Conservation (phyloP, 2,888 invertebrate species). For the Tinea trinotella region DNA sequence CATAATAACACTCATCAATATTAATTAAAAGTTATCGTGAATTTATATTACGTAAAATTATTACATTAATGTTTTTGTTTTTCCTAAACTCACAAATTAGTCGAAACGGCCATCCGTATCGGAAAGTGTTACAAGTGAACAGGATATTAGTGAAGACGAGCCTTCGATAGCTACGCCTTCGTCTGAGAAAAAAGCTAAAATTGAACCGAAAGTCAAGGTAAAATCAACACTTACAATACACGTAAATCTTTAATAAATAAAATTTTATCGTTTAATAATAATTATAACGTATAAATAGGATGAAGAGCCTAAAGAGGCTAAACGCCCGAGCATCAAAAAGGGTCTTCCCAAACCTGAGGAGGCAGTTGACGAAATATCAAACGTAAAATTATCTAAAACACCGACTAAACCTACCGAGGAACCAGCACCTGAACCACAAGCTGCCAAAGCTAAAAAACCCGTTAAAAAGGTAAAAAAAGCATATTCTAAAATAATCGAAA, state of each 20-base stretch:
- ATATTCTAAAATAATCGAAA: too few relatives aligned
- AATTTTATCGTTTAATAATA: neutral
- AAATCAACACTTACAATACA: neutral
- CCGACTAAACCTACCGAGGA: constrained; percentile 50
- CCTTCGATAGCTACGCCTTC: constrained; percentile 44
- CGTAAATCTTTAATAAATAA: constrained; percentile 2
- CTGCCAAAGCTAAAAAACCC: constrained; percentile 48
- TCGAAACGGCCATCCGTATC: constrained; percentile 57
- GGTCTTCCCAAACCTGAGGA: constrained; percentile 55
- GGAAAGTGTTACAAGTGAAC: constrained; percentile 57
- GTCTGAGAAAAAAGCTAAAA: constrained; percentile 52
- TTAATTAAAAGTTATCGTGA: neutral
- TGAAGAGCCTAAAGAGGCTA: constrained; percentile 49
- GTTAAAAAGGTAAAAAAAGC: constrained; percentile 45
- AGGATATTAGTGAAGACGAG: constrained; percentile 58
- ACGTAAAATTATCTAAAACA: constrained; percentile 52
- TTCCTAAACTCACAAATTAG: constrained; percentile 28
- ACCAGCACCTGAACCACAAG: constrained; percentile 48
- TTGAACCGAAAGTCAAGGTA: constrained; percentile 44
- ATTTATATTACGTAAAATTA: constrained; percentile 13
- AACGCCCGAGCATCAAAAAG: constrained; percentile 54
- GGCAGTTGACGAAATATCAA: constrained; percentile 55
- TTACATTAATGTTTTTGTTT: constrained; percentile 25
- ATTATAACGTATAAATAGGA: constrained; percentile 32
- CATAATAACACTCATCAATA: neutral